These are phyloP conservation scores for Achlya flavicornis DNA, from an alignment of 2,888 invertebrate genomes.

Conservation along the genomic window DNA sequence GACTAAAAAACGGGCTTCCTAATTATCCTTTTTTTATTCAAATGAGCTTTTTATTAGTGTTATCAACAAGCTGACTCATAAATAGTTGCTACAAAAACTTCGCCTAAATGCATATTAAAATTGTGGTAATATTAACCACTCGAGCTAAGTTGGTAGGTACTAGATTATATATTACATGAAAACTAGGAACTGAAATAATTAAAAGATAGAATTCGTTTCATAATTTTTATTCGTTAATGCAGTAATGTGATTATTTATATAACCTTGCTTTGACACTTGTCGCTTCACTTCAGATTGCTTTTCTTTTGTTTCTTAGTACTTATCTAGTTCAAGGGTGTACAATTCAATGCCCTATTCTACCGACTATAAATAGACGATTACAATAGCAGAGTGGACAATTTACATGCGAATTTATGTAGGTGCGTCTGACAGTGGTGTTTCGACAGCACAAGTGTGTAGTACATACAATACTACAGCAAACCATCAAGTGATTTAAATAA, in stretches of 20 bases:
- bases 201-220: not conserved
- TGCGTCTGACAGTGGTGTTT: not conserved
- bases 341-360: constrained; percentile 9
- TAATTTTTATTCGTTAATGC: not conserved
- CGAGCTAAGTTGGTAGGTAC: too few relatives aligned
- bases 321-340: constrained; percentile 10
- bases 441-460: not conserved
- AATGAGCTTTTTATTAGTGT: too few relatives aligned
- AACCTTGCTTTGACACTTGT: constrained; percentile 9
- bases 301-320: not conserved
- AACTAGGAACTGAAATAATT: too few relatives aligned
- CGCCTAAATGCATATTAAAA: too few relatives aligned
- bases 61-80: too few relatives aligned
- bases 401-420: constrained; percentile 7
- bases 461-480: not conserved
- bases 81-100: too few relatives aligned
- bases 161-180: too few relatives aligned
- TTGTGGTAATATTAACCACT: too few relatives aligned
- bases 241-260: not conserved
- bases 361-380: constrained; percentile 4
- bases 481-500: too few relatives aligned
- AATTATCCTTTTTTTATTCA: too few relatives aligned
- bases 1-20: too few relatives aligned
- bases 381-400: constrained; percentile 1
- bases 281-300: constrained; percentile 8